Evolutionary conservation across 2,797 vertebrate genomes (phyloP), one percentile per base, ranked within the genome.

Genomic region (Sebastiscus tertius): DNA sequence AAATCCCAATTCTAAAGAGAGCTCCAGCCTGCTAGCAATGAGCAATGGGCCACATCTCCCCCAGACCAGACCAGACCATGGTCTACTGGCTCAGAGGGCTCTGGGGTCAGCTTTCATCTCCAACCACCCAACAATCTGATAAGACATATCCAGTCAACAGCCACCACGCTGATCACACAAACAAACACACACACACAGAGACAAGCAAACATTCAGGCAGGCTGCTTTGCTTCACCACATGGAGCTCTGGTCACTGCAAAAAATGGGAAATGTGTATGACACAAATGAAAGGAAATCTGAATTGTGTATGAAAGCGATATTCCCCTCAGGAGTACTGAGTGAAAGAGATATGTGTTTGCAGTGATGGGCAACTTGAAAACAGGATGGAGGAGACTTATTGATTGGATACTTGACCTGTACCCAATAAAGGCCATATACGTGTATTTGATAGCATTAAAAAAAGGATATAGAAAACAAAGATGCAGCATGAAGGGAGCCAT

Each of bases 81-180:
- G 67, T 86, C 72, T 81, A 8, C 77, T 84, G 65, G 42, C 66
- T 68, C 54, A 69, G 36, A 72, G 74, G 34, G 49, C 60, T 79
- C 60, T 2, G 67, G 63, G 81, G 74, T 86, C 76, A 61, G 49
- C 83, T 83, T 87, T 89, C 79, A 88, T 90, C 77, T 87, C 65
- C 77, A 82, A 67, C 76, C 66, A 75, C 69, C 65, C 54, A 77
- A 75, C 42, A 83, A 74, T 88, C 80, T 72, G 72, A 89, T 81
- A 71, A 72, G 76, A 83, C 52, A 39, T 39, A 61, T 42, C 78
- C 78, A 86, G 66, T 81, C 73, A 79, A 60, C 86, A 74, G 69
- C 75, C 12, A 67, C 77, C 61, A 33, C 10, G 14, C 68, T 79
- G 58, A 69, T 55, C 66, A 61, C 36, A 77, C 56, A 83, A 83